Evolutionary conservation across 2,888 invertebrate genomes (phyloP), one percentile per base, ranked within the genome.

Genomic region (Hydrotaea diabolus): DNA sequence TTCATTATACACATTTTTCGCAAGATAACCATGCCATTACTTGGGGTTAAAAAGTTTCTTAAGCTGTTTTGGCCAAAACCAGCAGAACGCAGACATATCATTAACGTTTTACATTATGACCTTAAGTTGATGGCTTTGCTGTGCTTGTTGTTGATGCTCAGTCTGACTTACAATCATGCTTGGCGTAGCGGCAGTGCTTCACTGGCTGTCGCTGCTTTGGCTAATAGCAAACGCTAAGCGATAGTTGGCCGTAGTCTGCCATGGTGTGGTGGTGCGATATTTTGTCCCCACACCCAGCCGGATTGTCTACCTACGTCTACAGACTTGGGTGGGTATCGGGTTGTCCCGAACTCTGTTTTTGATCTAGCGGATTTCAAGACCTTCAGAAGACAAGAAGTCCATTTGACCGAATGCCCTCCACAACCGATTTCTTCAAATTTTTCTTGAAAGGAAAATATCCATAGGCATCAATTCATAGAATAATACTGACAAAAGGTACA

Each of bases 31-130:
- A n/a, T 17, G 53, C 21, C 55, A 55, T 55, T 55, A 21, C 55
- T 55, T 55, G 55, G 21, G 55, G 55, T 55, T 55, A 49, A 43
- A 62, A 11, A 71, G 46, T 69, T 69, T 69, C 49, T 15, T 49
- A 69, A 69, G 26, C 69, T 69, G 8, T 69, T 23, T 69, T 46
- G 23, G 49, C 21, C 46, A 46, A 69, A 46, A 23, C 39, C 39
- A 80, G 53, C 62, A 62, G 21, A 82, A 80, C 80, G 59, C 77
- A 80, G 73, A 66, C 74, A 77, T 80, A 66, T 77, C 83, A 71
- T 80, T 83, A 83, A 83, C 69, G 80, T 83, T 83, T 80, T 83
- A 77, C 69, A 80, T 77, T 83, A 83, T 80, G 77, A 80, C 80
- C 83, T 80, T 53, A 83, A 55, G 80, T 80, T 77, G 55, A 19